phyloP scores from a whole-genome alignment of 2,113 vertebrate genomes.

The Lanius ludovicianus region DNA sequence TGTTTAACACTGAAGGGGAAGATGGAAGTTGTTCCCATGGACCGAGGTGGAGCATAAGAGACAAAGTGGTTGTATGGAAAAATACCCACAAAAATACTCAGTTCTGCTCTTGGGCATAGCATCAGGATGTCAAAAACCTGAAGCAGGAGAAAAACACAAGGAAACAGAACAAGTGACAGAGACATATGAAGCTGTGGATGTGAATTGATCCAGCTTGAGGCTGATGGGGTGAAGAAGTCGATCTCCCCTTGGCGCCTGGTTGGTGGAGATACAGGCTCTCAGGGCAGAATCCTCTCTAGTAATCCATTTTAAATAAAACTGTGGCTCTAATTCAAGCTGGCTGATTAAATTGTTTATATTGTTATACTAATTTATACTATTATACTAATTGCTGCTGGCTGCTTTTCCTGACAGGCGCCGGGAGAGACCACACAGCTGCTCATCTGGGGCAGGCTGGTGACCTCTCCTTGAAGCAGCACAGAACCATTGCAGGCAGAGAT shows the following conservation, averaged over 20 bases:
- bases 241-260: not conserved
- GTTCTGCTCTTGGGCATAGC: not conserved
- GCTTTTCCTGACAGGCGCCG: not conserved
- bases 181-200: not conserved
- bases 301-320: not conserved
- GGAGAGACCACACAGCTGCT: not conserved
- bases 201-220: not conserved
- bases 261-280: not conserved
- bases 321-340: not conserved
- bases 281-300: not conserved
- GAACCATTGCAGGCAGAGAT: accelerated
- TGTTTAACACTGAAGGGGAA: not conserved
- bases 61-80: not conserved
- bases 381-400: conserved; percentile 5
- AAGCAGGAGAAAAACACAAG: not conserved
- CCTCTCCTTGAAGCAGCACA: not conserved
- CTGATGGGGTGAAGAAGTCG: not conserved
- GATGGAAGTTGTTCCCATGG: not conserved
- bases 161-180: not conserved
- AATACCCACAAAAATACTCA: not conserved
- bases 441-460: not conserved
- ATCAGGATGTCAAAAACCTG: not conserved
- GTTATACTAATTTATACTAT: not conserved
- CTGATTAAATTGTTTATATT: conserved; percentile 10
- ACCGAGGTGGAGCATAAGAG: not conserved